These are phyloP conservation scores for Cricetomys ansorgei DNA, from an alignment of 2,113 vertebrate species.

Conservation along the genomic window DNA sequence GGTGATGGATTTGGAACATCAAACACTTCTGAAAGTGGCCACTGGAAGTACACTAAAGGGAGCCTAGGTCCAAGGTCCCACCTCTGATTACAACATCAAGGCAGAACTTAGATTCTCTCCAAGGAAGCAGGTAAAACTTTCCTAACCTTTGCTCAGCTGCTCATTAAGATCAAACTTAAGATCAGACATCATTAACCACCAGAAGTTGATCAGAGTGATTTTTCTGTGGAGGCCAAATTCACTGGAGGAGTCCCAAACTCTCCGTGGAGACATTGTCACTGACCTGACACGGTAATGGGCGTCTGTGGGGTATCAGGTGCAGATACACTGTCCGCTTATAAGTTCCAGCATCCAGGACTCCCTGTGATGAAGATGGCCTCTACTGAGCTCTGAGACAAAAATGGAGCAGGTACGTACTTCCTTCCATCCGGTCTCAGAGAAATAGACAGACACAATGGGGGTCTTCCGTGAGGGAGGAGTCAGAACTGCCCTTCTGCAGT, in stretches of 20 bases:
- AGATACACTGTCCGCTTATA: neutral
- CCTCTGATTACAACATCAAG: neutral
- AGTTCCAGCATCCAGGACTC: neutral
- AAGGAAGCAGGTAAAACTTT: neutral
- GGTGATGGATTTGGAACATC: no score
- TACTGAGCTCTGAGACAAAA: neutral
- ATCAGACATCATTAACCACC: neutral
- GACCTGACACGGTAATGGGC: neutral
- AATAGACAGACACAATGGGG: neutral
- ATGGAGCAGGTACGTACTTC: neutral
- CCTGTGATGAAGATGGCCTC: neutral
- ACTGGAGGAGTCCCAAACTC: neutral
- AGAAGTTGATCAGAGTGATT: neutral
- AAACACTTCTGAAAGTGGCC: neutral
- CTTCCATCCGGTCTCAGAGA: neutral
- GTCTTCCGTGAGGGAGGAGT: no score
- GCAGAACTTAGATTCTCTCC: neutral
- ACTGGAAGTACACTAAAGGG: no score
- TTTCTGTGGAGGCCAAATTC: neutral
- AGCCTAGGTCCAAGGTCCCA: neutral
- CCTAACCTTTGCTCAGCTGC: neutral
- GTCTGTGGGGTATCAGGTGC: neutral
- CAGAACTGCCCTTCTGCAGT: no score
- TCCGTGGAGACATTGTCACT: neutral
- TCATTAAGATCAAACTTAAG: neutral